A percentile compares a stretch with the other conserved stretches of the same genome.
Evolutionary conservation across 2,113 vertebrate genomes (phyloP).

Genomic region (Mixornis gularis): DNA sequence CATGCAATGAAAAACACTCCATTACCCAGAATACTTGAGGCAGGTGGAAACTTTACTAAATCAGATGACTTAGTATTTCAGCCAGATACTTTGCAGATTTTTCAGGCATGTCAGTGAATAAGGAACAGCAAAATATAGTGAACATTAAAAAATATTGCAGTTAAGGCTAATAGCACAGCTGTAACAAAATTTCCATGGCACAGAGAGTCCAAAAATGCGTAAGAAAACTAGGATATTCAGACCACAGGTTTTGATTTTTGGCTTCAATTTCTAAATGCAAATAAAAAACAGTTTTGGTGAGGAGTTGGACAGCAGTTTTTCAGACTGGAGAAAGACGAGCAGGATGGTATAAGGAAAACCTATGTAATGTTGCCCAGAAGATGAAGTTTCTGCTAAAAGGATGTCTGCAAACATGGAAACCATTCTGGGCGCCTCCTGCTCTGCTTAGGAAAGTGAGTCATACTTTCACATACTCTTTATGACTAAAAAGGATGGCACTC

Average conservation of each 20-base stretch:
- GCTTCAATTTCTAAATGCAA: not conserved
- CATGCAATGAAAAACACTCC: not conserved
- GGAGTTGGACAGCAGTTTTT: not conserved
- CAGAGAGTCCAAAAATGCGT: not conserved
- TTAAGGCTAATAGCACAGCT: not conserved
- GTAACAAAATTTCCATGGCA: not conserved
- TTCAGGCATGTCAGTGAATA: not conserved
- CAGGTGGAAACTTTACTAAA: not conserved
- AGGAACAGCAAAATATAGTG: not conserved
- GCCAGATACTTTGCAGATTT: not conserved
- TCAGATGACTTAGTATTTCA: not conserved
- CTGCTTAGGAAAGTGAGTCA: not conserved
- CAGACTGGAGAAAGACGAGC: not conserved
- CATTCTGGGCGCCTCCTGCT: not conserved
- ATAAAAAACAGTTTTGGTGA: not conserved
- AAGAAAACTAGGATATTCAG: not conserved
- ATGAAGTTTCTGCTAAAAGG: not conserved
- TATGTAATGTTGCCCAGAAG: not conserved
- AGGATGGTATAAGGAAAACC: not conserved
- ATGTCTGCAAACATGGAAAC: not conserved
- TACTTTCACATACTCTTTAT: not conserved
- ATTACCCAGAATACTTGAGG: not conserved
- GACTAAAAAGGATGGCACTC: constrained; percentile 33
- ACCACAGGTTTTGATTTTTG: not conserved
- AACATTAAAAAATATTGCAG: not conserved